These are phyloP conservation scores for Eutolmus rufibarbis DNA, from an alignment of 2,888 invertebrate species.

Conservation along the genomic window DNA sequence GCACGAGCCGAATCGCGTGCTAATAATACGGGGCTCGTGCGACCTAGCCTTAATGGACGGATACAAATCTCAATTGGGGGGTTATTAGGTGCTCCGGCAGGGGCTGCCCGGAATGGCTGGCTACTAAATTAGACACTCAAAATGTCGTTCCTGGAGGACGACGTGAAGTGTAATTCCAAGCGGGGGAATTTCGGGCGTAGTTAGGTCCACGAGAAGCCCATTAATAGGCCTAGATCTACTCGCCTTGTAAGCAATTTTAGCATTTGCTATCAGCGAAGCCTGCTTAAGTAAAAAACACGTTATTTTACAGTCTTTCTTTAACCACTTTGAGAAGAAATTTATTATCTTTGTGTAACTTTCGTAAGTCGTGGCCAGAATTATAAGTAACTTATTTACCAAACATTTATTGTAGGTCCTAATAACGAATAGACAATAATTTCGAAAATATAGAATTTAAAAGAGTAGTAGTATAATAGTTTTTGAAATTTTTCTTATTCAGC, in stretches of 20 bases:
- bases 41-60: not conserved
- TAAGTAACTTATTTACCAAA: too few species aligned
- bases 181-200: not conserved
- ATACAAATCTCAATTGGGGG: not conserved
- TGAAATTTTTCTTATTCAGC: too few species aligned
- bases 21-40: not conserved
- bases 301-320: not conserved
- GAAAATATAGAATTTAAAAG: too few species aligned
- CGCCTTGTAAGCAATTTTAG: not conserved
- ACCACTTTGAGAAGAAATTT: not conserved
- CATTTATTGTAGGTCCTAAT: too few species aligned
- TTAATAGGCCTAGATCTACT: not conserved
- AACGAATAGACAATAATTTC: too few species aligned
- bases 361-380: too few species aligned
- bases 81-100: not conserved
- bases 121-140: constrained; percentile 9
- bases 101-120: not conserved
- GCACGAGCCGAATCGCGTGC: not conserved
- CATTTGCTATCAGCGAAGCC: not conserved
- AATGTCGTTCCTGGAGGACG: not conserved
- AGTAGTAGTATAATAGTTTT: too few species aligned
- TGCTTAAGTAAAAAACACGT: not conserved
- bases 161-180: not conserved
- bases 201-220: not conserved
- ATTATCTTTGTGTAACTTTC: too few species aligned